phyloP scores from a whole-genome alignment of 2,888 invertebrate species.

The Folsomia candida region DNA sequence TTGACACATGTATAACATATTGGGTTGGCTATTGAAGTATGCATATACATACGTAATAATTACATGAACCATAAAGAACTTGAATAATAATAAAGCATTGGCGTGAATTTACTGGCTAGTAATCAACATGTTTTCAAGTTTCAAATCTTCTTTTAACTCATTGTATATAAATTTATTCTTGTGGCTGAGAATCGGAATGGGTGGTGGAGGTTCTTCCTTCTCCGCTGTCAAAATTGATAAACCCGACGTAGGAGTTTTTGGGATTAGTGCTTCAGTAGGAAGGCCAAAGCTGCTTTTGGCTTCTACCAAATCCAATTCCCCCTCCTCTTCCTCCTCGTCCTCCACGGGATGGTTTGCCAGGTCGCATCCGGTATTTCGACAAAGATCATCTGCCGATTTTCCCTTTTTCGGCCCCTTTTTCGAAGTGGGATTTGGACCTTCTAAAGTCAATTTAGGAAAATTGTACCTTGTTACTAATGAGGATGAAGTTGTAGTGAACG shows the following conservation, averaged over 20 bases:
- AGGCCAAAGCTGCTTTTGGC: not conserved
- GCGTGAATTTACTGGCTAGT: not conserved
- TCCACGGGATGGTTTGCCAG: not conserved
- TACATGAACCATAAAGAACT: too few species aligned
- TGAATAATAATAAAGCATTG: too few species aligned
- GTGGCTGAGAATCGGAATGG: not conserved
- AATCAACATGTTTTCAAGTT: not conserved
- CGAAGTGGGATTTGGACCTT: too few species aligned
- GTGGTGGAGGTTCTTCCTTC: not conserved
- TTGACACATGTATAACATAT: too few species aligned
- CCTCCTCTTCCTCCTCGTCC: constrained; percentile 3
- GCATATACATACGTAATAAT: too few species aligned
- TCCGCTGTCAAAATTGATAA: not conserved
- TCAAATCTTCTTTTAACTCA: not conserved
- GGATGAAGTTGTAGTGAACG: too few species aligned
- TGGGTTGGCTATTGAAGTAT: too few species aligned
- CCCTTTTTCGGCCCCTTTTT: not conserved
- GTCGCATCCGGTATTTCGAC: not conserved
- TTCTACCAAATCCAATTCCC: not conserved
- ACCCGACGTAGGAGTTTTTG: not conserved
- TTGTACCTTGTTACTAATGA: too few species aligned
- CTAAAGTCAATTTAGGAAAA: too few species aligned
- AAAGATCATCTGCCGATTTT: constrained; percentile 8
- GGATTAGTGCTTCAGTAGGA: constrained; percentile 8
- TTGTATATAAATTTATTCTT: not conserved